Percentiles rank a stretch among this genome's conserved stretches.
Conservation (phyloP, 2,797 vertebrate species). For the Gila robusta region DNA sequence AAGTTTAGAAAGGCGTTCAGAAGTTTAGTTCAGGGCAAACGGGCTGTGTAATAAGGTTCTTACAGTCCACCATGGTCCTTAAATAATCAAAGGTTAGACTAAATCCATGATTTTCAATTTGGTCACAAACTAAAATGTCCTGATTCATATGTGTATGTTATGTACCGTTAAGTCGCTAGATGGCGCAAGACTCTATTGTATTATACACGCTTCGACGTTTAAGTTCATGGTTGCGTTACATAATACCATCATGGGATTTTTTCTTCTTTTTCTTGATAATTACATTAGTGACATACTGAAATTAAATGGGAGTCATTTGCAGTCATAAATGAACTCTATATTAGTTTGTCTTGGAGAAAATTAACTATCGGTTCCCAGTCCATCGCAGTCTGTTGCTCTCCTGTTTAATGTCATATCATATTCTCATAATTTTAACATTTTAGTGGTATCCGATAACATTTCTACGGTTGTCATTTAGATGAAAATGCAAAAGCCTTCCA, state of each 20-base stretch:
- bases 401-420: not conserved
- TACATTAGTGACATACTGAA: slow-evolving; percentile 3
- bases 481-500: not conserved
- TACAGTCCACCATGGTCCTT: not conserved
- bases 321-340: not conserved
- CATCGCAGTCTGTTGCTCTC: not conserved
- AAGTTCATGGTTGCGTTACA: slow-evolving; percentile 32
- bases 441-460: not conserved
- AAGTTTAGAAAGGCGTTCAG: not conserved
- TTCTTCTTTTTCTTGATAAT: not conserved
- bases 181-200: slow-evolving; percentile 9
- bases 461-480: not conserved
- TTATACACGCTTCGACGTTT: not conserved
- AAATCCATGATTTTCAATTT: not conserved
- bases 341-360: not conserved
- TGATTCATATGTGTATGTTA: not conserved
- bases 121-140: not conserved
- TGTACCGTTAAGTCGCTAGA: slow-evolving; percentile 1
- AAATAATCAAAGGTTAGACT: not conserved
- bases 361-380: not conserved
- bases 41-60: not conserved
- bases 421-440: not conserved
- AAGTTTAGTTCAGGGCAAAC: not conserved
- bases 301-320: not conserved
- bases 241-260: slow-evolving; percentile 35